A percentile compares a stretch with the other conserved stretches of the same genome.
Conservation (phyloP, 2,888 invertebrate genomes). For the Andrena minutula region DNA sequence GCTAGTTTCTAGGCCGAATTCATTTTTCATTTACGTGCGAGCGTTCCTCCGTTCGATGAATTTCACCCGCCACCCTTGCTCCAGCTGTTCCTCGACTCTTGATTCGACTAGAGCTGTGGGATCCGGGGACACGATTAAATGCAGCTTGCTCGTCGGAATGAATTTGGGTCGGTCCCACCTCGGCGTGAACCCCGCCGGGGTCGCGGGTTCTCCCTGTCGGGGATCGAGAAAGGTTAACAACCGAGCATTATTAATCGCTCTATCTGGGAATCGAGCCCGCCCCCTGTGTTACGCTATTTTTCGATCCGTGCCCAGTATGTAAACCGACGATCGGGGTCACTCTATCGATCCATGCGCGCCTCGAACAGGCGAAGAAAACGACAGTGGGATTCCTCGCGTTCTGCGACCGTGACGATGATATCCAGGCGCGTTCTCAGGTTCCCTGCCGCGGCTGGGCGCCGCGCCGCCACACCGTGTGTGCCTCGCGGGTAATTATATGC, state of each 20-base stretch:
- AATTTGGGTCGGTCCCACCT: slow-evolving; percentile 10
- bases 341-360: slow-evolving; percentile 54
- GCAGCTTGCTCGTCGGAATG: not conserved
- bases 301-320: slow-evolving; percentile 34
- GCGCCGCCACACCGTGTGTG: slow-evolving; percentile 42
- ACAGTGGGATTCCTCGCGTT: slow-evolving; percentile 66
- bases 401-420: slow-evolving; percentile 63
- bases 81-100: too few species aligned
- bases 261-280: not conserved
- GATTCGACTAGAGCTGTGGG: too few species aligned
- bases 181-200: not conserved
- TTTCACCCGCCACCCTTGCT: not conserved
- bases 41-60: not conserved
- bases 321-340: slow-evolving; percentile 50
- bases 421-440: slow-evolving; percentile 62
- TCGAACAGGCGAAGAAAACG: slow-evolving; percentile 67
- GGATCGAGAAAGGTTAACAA: not conserved
- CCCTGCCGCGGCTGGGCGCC: slow-evolving; percentile 9
- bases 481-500: slow-evolving; percentile 71
- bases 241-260: not conserved
- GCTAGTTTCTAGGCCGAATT: slow-evolving; percentile 51
- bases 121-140: not conserved
- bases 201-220: not conserved
- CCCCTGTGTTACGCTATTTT: slow-evolving; percentile 25
- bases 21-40: slow-evolving; percentile 52